Conservation (phyloP, 2,888 invertebrate genomes). For the Thelaira solivaga region DNA sequence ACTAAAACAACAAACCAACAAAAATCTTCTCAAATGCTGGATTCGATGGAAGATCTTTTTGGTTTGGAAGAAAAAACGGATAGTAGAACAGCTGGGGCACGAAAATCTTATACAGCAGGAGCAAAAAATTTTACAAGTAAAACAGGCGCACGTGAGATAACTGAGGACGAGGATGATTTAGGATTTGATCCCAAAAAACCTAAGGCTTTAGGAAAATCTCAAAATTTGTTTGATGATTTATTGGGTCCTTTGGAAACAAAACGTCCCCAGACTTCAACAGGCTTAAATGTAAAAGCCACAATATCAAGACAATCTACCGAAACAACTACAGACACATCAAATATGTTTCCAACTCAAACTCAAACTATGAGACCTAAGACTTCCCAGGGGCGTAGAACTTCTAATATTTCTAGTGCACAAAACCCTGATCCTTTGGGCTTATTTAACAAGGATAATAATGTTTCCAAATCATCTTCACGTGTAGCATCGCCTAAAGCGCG, state of each 20-base stretch:
- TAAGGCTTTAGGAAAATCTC: slow-evolving; percentile 68
- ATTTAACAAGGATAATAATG: slow-evolving; percentile 68
- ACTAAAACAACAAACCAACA: slow-evolving; percentile 21
- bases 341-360: slow-evolving; percentile 63
- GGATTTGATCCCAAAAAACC: slow-evolving; percentile 77
- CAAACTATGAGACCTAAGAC: slow-evolving; percentile 72
- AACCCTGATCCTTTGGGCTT: slow-evolving; percentile 70
- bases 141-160: slow-evolving; percentile 56
- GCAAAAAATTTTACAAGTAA: slow-evolving; percentile 34
- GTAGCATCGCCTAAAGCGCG: slow-evolving; percentile 69
- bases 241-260: slow-evolving; percentile 66
- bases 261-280: slow-evolving; percentile 65
- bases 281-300: slow-evolving; percentile 60
- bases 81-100: neutral
- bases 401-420: slow-evolving; percentile 67
- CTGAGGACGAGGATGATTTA: slow-evolving; percentile 71
- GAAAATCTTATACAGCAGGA: slow-evolving; percentile 15
- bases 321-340: slow-evolving; percentile 74
- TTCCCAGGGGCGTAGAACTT: slow-evolving; percentile 71
- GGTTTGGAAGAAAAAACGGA: slow-evolving; percentile 73
- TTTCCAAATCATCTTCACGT: slow-evolving; percentile 60
- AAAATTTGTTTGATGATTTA: slow-evolving; percentile 74
- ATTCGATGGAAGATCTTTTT: slow-evolving; percentile 73
- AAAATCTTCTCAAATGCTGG: slow-evolving; percentile 31
- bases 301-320: slow-evolving; percentile 76